Conservation (phyloP, 2,797 vertebrate species). For the Pteropus rufus region DNA sequence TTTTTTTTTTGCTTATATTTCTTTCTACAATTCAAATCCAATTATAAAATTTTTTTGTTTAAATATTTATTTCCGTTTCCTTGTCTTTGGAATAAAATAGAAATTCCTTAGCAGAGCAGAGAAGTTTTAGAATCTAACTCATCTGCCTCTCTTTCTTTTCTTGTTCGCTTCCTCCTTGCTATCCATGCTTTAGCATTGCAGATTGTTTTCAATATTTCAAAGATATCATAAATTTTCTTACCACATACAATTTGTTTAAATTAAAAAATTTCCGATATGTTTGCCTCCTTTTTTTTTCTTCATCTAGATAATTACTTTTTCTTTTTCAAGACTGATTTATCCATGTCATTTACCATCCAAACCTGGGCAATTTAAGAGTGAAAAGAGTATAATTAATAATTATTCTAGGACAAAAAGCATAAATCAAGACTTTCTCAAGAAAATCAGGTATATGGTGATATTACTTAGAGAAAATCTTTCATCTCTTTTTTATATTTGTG, state of each 20-base stretch:
- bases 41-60: neutral
- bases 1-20: neutral
- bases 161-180: neutral
- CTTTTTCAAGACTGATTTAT: neutral
- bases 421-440: neutral
- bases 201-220: neutral
- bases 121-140: neutral
- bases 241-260: neutral
- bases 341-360: neutral
- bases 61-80: neutral
- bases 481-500: neutral
- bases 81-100: neutral
- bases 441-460: neutral
- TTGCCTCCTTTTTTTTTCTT: neutral
- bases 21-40: neutral
- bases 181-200: neutral
- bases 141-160: neutral
- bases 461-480: neutral
- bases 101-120: neutral
- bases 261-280: neutral
- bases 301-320: neutral
- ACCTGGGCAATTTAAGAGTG: neutral
- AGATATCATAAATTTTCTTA: neutral
- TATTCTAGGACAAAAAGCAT: neutral
- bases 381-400: neutral